These are phyloP conservation scores for Tenualosa thibaudeaui DNA, from an alignment of 2,797 vertebrate species.

Conservation along the genomic window DNA sequence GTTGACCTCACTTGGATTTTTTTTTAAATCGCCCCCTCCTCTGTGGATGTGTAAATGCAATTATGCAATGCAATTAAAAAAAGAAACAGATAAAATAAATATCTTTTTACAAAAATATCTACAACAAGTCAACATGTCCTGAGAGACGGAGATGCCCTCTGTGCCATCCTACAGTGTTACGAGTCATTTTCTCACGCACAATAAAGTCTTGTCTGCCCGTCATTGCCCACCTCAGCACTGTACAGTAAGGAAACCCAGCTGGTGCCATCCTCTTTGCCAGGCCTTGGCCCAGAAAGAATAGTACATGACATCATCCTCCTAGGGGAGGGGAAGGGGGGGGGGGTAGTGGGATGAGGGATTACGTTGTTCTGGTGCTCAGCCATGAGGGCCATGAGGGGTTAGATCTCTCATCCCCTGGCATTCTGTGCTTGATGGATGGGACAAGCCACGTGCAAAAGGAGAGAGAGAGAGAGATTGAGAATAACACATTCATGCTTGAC, in stretches of 20 bases:
- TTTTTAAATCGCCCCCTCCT: too few relatives aligned
- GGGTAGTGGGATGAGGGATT: slow-evolving; percentile 31
- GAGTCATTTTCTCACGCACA: not conserved
- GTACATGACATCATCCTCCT: not conserved
- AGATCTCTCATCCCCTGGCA: slow-evolving; percentile 41
- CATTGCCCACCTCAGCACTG: not conserved
- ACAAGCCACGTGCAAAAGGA: not conserved
- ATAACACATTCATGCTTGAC: not conserved
- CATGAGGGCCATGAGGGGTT: slow-evolving; percentile 30
- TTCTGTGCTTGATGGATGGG: slow-evolving; percentile 47
- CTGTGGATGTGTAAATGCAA: too few relatives aligned
- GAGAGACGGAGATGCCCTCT: not conserved
- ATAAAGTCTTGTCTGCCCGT: not conserved
- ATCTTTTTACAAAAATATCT: too few relatives aligned
- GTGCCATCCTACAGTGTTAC: not conserved
- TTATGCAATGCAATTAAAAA: too few relatives aligned
- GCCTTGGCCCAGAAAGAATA: slow-evolving; percentile 3
- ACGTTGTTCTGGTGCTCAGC: slow-evolving; percentile 46
- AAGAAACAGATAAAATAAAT: too few relatives aligned
- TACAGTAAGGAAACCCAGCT: not conserved
- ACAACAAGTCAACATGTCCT: too few relatives aligned
- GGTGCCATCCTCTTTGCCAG: not conserved
- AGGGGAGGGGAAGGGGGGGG: not conserved
- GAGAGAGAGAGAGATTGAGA: not conserved
- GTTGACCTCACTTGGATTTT: too few relatives aligned